Evolutionary conservation across 2,888 invertebrate genomes (phyloP).

Genomic region (Tryphoninae sp.): DNA sequence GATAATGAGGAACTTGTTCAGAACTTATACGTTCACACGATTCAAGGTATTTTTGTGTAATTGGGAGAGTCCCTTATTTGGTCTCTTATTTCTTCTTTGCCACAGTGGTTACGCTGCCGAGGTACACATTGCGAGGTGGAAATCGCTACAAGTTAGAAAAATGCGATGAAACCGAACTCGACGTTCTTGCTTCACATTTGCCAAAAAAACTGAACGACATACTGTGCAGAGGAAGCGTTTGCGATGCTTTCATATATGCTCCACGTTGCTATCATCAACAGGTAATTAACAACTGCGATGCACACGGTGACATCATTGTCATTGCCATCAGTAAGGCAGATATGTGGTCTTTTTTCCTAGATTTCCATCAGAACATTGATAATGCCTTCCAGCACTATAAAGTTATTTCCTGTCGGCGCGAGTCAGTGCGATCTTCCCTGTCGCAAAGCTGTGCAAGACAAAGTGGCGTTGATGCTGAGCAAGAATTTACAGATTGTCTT

Average conservation of each 20-base stretch:
- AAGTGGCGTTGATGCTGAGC: constrained; percentile 70
- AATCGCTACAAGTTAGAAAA: constrained; percentile 71
- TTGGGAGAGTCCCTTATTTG: not conserved
- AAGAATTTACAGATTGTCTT: constrained; percentile 70
- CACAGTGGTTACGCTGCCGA: constrained; percentile 72
- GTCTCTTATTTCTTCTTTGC: constrained; percentile 8
- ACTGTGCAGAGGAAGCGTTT: constrained; percentile 71
- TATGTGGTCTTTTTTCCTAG: constrained; percentile 40
- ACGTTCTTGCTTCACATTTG: constrained; percentile 69
- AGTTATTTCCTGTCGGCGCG: constrained; percentile 69
- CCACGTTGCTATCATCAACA: constrained; percentile 71
- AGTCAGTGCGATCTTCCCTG: constrained; percentile 71
- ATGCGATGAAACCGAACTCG: constrained; percentile 72
- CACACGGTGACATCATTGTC: constrained; percentile 1
- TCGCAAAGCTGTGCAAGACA: constrained; percentile 73
- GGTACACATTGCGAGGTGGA: constrained; percentile 72
- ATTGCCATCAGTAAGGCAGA: constrained; percentile 16
- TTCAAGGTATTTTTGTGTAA: constrained; percentile 67
- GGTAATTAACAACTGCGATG: constrained; percentile 59
- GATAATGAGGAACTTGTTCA: constrained; percentile 72
- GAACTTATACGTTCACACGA: constrained; percentile 69
- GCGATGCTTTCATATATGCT: constrained; percentile 71
- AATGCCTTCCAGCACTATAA: constrained; percentile 67
- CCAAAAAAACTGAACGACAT: constrained; percentile 72
- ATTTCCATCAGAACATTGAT: constrained; percentile 64